Evolutionary conservation across 2,797 vertebrate species (phyloP).

Genomic region (Lithobates pipiens): DNA sequence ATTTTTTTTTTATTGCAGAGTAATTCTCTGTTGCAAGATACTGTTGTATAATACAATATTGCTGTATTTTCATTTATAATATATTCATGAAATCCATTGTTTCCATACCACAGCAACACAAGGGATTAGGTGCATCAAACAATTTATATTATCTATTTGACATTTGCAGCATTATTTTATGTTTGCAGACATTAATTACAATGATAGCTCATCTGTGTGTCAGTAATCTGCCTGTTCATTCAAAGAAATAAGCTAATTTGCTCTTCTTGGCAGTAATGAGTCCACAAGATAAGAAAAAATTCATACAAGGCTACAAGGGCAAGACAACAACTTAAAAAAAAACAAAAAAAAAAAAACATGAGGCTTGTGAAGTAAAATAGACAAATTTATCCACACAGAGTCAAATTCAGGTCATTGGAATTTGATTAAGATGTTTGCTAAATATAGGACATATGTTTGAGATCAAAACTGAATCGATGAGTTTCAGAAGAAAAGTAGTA

Average conservation of each 20-base stretch:
- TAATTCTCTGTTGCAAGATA: conserved; percentile 2
- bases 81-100: conserved; percentile 50
- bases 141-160: conserved; percentile 40
- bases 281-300: conserved; percentile 26
- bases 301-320: conserved; percentile 28
- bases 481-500: no score
- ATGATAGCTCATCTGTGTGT: conserved; percentile 43
- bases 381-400: neutral
- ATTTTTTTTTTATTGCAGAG: neutral
- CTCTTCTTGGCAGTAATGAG: conserved; percentile 34
- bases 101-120: conserved; percentile 27
- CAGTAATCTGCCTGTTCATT: conserved; percentile 45
- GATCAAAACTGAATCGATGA: neutral
- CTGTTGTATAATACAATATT: no score
- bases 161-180: conserved; percentile 43
- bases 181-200: conserved; percentile 51
- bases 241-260: conserved; percentile 17
- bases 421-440: neutral
- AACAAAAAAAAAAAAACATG: neutral
- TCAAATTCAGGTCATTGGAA: neutral
- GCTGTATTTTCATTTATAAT: conserved; percentile 40
- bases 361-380: neutral
- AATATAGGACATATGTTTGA: neutral
- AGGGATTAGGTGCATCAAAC: conserved; percentile 44
- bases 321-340: conserved; percentile 16